These are phyloP conservation scores for Thunnus thynnus DNA, from an alignment of 2,113 vertebrate genomes.

Conservation along the genomic window DNA sequence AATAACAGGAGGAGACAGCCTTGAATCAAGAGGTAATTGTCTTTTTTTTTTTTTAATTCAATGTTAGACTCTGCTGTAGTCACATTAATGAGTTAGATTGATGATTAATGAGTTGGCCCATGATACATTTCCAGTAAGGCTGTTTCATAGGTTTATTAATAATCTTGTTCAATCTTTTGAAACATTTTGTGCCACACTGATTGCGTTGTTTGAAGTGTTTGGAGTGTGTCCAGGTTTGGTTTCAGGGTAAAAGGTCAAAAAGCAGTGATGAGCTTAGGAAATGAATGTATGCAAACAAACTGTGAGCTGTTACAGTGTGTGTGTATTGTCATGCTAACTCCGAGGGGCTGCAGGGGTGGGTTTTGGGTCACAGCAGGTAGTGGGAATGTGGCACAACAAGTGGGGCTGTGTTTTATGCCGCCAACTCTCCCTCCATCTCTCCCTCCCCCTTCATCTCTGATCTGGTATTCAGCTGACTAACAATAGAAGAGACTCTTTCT, in stretches of 20 bases:
- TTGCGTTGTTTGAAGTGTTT: neutral
- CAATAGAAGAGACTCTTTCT: constrained; percentile 73
- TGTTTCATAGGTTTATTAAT: neutral
- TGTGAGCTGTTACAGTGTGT: neutral
- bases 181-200: neutral
- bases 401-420: constrained; percentile 59
- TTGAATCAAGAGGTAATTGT: constrained; percentile 24
- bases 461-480: constrained; percentile 62
- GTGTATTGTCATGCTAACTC: constrained; percentile 35
- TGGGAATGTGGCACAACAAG: constrained; percentile 67
- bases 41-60: constrained; percentile 19
- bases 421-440: constrained; percentile 56
- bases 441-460: constrained; percentile 43
- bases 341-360: constrained; percentile 16
- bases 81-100: neutral
- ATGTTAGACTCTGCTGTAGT: neutral
- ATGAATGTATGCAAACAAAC: constrained; percentile 5
- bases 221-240: neutral
- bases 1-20: neutral
- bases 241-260: constrained; percentile 1
- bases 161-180: neutral
- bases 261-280: neutral
- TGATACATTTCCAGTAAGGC: neutral
- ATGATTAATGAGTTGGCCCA: neutral
- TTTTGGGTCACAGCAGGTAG: constrained; percentile 68